These are phyloP conservation scores for Gavia stellata DNA, from an alignment of 2,113 vertebrate species.

Conservation along the genomic window DNA sequence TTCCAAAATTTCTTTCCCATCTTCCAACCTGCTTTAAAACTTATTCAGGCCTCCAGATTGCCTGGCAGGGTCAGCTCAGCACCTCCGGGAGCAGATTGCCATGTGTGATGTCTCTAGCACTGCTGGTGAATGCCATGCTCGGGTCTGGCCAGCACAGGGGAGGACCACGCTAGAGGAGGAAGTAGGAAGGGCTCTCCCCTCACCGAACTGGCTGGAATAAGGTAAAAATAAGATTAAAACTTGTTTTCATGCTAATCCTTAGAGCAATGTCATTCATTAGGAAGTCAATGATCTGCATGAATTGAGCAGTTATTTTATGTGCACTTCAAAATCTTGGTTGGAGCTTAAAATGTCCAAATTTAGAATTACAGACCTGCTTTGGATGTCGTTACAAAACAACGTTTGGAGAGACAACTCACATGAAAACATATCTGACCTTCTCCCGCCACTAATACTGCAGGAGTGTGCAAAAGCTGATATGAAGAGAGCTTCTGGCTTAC, in stretches of 20 bases:
- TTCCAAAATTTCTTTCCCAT: background rate
- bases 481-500: background rate
- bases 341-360: background rate
- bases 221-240: background rate
- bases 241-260: background rate
- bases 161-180: background rate
- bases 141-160: rapidly evolving
- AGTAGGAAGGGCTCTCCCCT: background rate
- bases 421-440: background rate
- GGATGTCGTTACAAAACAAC: background rate
- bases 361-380: background rate
- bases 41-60: background rate
- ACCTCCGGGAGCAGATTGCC: background rate
- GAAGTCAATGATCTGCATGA: background rate
- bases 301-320: background rate
- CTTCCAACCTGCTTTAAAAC: background rate
- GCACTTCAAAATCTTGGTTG: background rate
- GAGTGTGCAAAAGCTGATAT: background rate
- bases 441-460: background rate
- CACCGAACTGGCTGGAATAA: background rate
- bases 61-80: background rate
- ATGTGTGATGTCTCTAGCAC: rapidly evolving
- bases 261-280: background rate
- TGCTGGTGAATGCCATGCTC: rapidly evolving
- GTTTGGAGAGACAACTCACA: background rate